Base-by-base conservation (phyloP, 2,113 vertebrate species). In the Zosterops japonicus region DNA sequence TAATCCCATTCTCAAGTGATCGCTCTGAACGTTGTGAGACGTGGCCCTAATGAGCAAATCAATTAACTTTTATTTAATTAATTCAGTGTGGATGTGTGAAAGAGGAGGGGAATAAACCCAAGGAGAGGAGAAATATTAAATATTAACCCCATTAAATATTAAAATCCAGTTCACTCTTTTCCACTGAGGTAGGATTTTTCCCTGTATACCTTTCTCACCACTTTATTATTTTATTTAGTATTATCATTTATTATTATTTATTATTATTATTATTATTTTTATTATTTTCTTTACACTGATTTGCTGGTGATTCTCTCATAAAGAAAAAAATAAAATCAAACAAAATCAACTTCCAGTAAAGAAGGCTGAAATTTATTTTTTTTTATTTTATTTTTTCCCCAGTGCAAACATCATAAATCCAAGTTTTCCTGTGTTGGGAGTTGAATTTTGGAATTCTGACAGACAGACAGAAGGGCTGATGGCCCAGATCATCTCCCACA, bases 91-190 rank as follows among this genome's bases (percentile, higher is more conserved):
- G 21, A 12, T 5, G 14, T 46, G 60, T 53, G 49, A 31, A 39
- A 44, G 28, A 78, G 50, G 41, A 82, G 50, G 24, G 53, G 60
- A 33, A 7, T 42, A 47, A 81, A 52, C 59, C 68, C 15, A 68
- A 59, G 27, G 57, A 89, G 67, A 56, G 18, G 42, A 71, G 68
- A 86, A 90, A 89, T 28, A 15, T 12, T 44, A 63, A 90, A 85
- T 44, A 68, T 46, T 10, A 23, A 19, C 49, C 52, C 87, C 79
- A 47, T 89, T 59, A 89, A 86, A 76, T 64, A 77, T 52, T 72
- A 61, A 96, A 95, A 94, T 92, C 79, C 59, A 15, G 55, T 81
- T 71, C 35, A 19, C 15, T 56, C 41, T 74, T 96, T 93, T 67
- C 61, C 42, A 56, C 50, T 8, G 33, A 20, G 27, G 33, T 12